Conservation (phyloP, 1,140 invertebrate species). For the Zaprionus gabonicus region DNA sequence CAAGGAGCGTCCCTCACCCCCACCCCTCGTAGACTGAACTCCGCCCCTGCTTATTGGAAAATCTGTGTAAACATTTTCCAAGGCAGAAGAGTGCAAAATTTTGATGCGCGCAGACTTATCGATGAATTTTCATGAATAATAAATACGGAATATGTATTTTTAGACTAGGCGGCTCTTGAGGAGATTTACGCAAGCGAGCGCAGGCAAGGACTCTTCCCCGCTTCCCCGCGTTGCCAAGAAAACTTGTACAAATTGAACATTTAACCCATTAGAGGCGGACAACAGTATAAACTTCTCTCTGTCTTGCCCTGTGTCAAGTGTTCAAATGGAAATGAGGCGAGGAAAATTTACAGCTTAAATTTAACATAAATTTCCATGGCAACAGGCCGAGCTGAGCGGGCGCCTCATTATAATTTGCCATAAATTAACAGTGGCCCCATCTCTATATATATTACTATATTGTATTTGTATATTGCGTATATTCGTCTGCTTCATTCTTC, state of each 20-base stretch:
- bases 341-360: conserved; percentile 67
- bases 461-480: conserved; percentile 27
- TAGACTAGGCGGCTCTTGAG: conserved; percentile 24
- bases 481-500: not conserved
- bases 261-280: conserved; percentile 68
- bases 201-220: conserved; percentile 16
- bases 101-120: conserved; percentile 66
- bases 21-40: not conserved
- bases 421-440: conserved; percentile 53
- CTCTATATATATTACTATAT: conserved; percentile 32
- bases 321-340: conserved; percentile 60
- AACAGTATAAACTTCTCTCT: not conserved
- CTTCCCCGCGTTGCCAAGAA: not conserved
- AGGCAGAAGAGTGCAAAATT: conserved; percentile 39
- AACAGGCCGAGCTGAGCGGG: conserved; percentile 33
- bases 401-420: conserved; percentile 79
- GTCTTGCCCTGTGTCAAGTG: conserved; percentile 39
- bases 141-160: conserved; percentile 49
- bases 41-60: conserved; percentile 33
- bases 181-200: conserved; percentile 39
- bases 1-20: not conserved
- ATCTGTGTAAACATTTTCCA: conserved; percentile 46
- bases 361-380: conserved; percentile 79
- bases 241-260: conserved; percentile 77
- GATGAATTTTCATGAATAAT: conserved; percentile 82